phyloP scores from a whole-genome alignment of 1,140 invertebrate genomes.

The Cherax destructor region DNA sequence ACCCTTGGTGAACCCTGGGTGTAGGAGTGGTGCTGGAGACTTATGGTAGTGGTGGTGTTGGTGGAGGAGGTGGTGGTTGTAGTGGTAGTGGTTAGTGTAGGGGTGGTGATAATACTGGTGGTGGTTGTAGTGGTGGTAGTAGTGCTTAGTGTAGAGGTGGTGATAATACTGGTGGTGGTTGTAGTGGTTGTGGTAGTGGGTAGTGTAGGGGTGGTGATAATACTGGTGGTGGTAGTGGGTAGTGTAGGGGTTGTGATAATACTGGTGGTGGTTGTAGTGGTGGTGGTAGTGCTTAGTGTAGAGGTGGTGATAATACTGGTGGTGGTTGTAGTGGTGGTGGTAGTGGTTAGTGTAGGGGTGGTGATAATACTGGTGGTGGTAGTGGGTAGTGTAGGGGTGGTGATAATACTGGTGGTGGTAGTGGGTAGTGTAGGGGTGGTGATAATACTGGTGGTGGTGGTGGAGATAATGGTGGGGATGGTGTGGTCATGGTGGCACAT shows the following conservation, averaged over 20 bases:
- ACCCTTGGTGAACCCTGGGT: too few relatives aligned
- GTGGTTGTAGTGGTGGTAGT: neutral
- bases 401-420: neutral
- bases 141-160: neutral
- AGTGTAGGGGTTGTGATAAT: neutral
- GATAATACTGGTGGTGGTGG: neutral
- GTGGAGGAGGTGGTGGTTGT: too few relatives aligned
- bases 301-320: neutral
- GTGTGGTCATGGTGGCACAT: too few relatives aligned
- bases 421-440: neutral
- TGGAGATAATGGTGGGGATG: too few relatives aligned
- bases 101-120: too few relatives aligned
- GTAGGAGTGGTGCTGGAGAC: too few relatives aligned
- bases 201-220: neutral
- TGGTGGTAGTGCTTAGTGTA: neutral
- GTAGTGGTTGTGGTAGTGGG: too few relatives aligned
- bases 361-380: too few relatives aligned
- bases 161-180: neutral
- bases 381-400: neutral
- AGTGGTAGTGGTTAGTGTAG: too few relatives aligned
- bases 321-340: too few relatives aligned
- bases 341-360: too few relatives aligned
- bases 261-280: neutral
- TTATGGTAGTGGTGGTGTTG: too few relatives aligned
- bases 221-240: neutral